These are phyloP conservation scores for Cataglyphis livida DNA, from an alignment of 2,888 invertebrate genomes.

Conservation along the genomic window DNA sequence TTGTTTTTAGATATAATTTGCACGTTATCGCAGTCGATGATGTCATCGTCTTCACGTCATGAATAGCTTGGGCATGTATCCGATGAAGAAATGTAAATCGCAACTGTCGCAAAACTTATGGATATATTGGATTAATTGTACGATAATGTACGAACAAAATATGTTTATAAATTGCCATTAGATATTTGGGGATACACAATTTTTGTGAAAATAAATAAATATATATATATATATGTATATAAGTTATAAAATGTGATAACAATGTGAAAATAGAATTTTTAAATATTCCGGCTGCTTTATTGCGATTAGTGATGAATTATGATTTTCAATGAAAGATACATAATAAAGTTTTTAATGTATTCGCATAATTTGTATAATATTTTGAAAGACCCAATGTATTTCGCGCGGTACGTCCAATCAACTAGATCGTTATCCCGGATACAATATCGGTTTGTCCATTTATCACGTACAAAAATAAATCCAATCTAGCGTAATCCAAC, in stretches of 20 bases:
- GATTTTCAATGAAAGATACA: neutral
- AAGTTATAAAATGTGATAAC: neutral
- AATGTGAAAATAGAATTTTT: neutral
- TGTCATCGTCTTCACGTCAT: neutral
- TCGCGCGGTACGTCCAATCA: neutral
- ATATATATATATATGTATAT: neutral
- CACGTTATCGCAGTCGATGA: neutral
- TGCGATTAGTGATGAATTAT: neutral
- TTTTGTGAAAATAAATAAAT: neutral
- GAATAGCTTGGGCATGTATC: neutral
- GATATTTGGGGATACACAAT: neutral
- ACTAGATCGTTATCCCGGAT: neutral
- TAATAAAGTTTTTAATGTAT: neutral
- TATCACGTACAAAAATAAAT: constrained; percentile 37
- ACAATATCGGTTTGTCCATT: constrained; percentile 30
- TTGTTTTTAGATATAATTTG: neutral
- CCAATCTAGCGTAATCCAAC: neutral
- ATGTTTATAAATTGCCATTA: neutral
- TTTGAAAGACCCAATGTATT: neutral
- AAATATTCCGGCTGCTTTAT: neutral
- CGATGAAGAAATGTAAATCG: neutral
- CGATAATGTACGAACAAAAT: neutral
- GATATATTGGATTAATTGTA: constrained; percentile 4
- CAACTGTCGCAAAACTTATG: neutral
- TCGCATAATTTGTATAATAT: neutral